Evolutionary conservation across 2,888 invertebrate genomes (phyloP).

Genomic region (Polydrusus tereticollis): DNA sequence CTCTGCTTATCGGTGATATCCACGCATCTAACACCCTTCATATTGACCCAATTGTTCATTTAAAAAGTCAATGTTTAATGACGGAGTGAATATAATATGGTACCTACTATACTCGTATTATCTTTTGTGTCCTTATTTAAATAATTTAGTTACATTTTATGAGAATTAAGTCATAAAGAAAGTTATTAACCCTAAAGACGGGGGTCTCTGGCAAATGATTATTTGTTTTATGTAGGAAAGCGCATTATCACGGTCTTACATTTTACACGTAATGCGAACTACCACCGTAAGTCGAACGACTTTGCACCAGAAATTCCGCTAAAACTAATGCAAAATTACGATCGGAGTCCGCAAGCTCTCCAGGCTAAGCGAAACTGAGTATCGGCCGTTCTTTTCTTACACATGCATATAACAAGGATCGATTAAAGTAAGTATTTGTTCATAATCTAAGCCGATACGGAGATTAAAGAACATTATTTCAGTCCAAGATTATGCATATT

Average conservation of each 20-base stretch:
- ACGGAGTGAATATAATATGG: too few relatives aligned
- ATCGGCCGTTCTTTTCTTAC: neutral
- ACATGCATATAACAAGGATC: neutral
- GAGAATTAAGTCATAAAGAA: neutral
- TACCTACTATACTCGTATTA: too few relatives aligned
- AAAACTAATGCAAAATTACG: slow-evolving; percentile 59
- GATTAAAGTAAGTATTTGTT: slow-evolving; percentile 2
- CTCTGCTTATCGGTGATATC: too few relatives aligned
- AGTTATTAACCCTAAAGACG: neutral
- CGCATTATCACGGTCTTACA: slow-evolving; percentile 55
- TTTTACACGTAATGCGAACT: slow-evolving; percentile 54
- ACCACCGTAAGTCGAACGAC: slow-evolving; percentile 53
- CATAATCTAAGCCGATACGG: slow-evolving; percentile 38
- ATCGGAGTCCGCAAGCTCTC: slow-evolving; percentile 26
- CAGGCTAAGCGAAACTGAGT: slow-evolving; percentile 29
- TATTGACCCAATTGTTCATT: too few relatives aligned
- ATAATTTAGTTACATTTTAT: slow-evolving; percentile 8
- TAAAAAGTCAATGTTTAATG: too few relatives aligned
- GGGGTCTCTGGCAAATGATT: slow-evolving; percentile 9
- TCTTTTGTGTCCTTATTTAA: neutral
- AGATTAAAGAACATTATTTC: slow-evolving; percentile 56
- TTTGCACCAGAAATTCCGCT: slow-evolving; percentile 54
- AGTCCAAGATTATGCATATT: slow-evolving; percentile 56
- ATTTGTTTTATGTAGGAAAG: slow-evolving; percentile 45
- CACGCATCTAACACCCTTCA: too few relatives aligned